phyloP scores from a whole-genome alignment of 1,140 invertebrate genomes.

The Micrasema minimum region DNA sequence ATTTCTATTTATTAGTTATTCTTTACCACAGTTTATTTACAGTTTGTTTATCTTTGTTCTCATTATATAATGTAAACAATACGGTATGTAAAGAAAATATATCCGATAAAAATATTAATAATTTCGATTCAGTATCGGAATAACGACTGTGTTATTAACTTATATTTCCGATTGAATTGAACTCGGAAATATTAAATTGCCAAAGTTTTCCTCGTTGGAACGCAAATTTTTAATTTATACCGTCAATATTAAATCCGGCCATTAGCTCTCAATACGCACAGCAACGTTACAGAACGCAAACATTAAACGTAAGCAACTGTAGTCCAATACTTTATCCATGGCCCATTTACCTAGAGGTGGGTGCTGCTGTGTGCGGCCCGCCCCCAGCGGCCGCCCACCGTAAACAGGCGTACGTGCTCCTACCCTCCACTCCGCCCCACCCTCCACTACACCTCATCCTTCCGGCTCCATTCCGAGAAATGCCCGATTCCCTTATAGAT shows the following conservation, averaged over 20 bases:
- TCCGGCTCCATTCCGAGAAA: conserved; percentile 9
- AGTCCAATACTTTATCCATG: conserved; percentile 53
- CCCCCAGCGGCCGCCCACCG: conserved; percentile 45
- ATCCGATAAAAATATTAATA: no score
- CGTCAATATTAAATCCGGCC: conserved; percentile 40
- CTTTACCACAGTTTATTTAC: no score
- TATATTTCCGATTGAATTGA: conserved; percentile 1
- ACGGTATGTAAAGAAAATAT: no score
- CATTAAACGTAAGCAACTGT: conserved; percentile 50
- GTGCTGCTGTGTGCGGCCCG: not conserved
- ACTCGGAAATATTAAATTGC: conserved; percentile 19
- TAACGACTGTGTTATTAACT: not conserved
- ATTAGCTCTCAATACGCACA: conserved; percentile 44
- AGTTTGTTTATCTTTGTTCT: no score
- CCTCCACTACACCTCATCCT: conserved; percentile 3
- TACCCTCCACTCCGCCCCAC: conserved; percentile 9
- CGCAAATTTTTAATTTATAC: conserved; percentile 42
- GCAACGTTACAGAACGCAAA: conserved; percentile 46
- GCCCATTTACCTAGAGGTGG: conserved; percentile 49
- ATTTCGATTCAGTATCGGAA: not conserved
- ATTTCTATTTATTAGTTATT: no score
- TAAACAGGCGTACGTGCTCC: conserved; percentile 48
- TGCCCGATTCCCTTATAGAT: conserved; percentile 31
- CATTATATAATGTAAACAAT: no score
- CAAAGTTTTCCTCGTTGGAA: conserved; percentile 8